These are phyloP conservation scores for Semicossyphus pulcher DNA, from an alignment of 2,113 vertebrate genomes.

Conservation along the genomic window DNA sequence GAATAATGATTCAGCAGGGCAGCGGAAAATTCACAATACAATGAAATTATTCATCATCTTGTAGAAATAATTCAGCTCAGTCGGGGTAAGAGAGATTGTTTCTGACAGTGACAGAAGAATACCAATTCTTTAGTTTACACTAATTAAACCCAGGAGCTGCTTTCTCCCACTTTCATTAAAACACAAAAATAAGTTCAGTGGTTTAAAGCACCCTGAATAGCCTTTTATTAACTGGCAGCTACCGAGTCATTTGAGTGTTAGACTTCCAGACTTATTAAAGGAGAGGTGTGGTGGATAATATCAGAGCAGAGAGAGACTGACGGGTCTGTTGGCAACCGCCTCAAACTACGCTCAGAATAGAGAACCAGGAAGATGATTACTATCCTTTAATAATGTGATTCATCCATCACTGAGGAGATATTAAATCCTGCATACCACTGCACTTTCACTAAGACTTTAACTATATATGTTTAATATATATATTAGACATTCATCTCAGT, in stretches of 20 bases:
- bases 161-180: slow-evolving; percentile 29
- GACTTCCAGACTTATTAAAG: slow-evolving; percentile 11
- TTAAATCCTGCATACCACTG: slow-evolving; percentile 7
- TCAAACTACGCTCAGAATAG: slow-evolving; percentile 30
- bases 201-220: slow-evolving; percentile 11
- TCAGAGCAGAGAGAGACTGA: slow-evolving; percentile 22
- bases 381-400: slow-evolving; percentile 28
- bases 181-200: slow-evolving; percentile 6
- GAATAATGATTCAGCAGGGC: slow-evolving; percentile 44
- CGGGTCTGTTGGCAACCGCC: slow-evolving; percentile 17
- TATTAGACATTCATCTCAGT: not conserved
- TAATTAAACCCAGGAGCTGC: slow-evolving; percentile 39
- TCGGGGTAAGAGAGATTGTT: not conserved
- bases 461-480: not conserved
- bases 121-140: not conserved
- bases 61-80: not conserved
- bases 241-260: not conserved
- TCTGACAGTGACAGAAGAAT: not conserved
- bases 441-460: not conserved
- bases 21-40: slow-evolving; percentile 19
- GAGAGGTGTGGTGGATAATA: slow-evolving; percentile 12
- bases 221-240: slow-evolving; percentile 40
- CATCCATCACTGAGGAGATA: slow-evolving; percentile 34
- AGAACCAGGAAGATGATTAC: slow-evolving; percentile 37
- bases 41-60: slow-evolving; percentile 2